These are phyloP conservation scores for Dendroctonus ponderosae DNA, from an alignment of 1,140 invertebrate species.

Conservation along the genomic window DNA sequence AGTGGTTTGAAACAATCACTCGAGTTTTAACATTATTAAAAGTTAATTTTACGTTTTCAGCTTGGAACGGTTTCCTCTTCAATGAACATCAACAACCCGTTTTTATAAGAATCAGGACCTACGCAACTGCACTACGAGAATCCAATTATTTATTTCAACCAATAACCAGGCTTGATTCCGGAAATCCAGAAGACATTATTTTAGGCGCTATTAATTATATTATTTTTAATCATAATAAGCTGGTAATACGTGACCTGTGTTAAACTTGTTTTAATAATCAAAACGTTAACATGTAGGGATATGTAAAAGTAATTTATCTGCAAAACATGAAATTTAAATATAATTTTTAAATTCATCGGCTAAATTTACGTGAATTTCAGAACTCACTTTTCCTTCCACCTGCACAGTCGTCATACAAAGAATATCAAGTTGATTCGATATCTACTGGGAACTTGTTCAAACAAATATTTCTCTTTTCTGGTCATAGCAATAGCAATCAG, in stretches of 20 bases:
- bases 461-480: too few relatives aligned
- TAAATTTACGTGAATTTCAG: too few relatives aligned
- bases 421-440: too few relatives aligned
- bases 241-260: neutral
- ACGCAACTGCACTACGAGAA: neutral
- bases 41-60: conserved; percentile 37
- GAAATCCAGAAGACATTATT: neutral
- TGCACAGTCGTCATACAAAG: too few relatives aligned
- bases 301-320: too few relatives aligned
- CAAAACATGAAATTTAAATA: too few relatives aligned
- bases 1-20: too few relatives aligned
- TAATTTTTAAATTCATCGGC: too few relatives aligned
- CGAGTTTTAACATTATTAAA: neutral
- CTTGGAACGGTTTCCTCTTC: conserved; percentile 38
- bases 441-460: too few relatives aligned
- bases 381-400: too few relatives aligned
- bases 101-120: conserved; percentile 43
- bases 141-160: neutral
- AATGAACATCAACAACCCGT: conserved; percentile 48
- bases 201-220: neutral
- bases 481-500: too few relatives aligned
- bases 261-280: neutral
- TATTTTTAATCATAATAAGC: neutral
- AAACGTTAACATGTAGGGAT: too few relatives aligned
- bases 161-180: neutral